Evolutionary conservation across 1,140 invertebrate genomes (phyloP).

Genomic region (Globodera ellingtonae): DNA sequence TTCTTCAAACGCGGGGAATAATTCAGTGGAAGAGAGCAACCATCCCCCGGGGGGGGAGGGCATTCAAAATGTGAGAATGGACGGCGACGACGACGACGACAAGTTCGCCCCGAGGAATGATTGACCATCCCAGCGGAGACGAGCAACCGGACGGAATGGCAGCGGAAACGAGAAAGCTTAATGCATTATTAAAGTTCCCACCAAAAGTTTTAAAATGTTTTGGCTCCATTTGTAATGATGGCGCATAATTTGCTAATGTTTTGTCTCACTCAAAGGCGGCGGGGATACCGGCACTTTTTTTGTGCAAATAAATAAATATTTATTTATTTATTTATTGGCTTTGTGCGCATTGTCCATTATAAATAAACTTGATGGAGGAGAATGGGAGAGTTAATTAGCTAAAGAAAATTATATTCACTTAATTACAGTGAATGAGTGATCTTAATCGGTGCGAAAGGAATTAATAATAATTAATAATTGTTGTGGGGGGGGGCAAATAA

Average conservation of each 20-base stretch:
- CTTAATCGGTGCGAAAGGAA: too few species aligned
- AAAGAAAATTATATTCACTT: background rate
- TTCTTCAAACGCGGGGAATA: conserved; percentile 1
- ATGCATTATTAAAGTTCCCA: too few species aligned
- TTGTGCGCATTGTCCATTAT: background rate
- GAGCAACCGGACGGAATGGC: background rate
- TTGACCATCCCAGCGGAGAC: background rate
- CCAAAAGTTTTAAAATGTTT: too few species aligned
- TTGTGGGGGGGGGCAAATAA: background rate
- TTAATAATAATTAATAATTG: too few species aligned
- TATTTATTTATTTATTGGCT: too few species aligned
- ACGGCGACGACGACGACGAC: background rate
- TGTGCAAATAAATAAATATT: too few species aligned
- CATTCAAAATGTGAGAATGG: conserved; percentile 9
- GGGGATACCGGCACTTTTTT: too few species aligned
- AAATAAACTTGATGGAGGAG: background rate
- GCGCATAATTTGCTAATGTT: too few species aligned
- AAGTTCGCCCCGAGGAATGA: background rate
- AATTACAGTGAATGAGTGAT: background rate
- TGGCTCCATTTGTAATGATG: too few species aligned
- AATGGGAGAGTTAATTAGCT: background rate
- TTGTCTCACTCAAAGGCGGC: too few species aligned
- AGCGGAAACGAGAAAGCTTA: too few species aligned
- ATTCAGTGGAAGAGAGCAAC: background rate
- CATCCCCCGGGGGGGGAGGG: background rate